Conservation (phyloP, 2,113 vertebrate genomes). For the Leptobrachium ailaonicum region DNA sequence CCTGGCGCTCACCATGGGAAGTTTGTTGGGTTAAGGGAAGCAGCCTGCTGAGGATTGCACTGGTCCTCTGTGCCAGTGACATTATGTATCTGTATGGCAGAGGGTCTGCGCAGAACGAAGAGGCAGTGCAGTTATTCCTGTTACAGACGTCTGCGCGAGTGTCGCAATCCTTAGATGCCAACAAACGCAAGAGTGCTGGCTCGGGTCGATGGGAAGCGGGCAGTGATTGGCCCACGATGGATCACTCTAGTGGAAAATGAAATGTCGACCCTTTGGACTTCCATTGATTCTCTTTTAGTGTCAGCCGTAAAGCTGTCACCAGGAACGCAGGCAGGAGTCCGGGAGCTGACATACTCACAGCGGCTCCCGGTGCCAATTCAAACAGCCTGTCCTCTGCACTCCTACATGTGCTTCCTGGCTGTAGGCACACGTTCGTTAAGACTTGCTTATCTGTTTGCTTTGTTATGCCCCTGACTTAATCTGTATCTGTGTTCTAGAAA, state of each 20-base stretch:
- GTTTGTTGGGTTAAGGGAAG: neutral
- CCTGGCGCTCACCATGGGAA: no score
- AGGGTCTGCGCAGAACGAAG: neutral
- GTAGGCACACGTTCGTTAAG: no score
- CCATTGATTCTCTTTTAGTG: constrained; percentile 78
- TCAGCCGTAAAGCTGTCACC: constrained; percentile 74
- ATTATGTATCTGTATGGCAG: neutral
- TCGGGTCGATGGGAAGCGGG: constrained; percentile 72
- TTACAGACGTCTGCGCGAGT: neutral
- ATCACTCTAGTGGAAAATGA: constrained; percentile 83
- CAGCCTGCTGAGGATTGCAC: neutral
- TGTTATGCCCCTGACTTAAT: no score
- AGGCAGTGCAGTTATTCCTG: neutral
- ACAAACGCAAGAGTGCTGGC: constrained; percentile 19
- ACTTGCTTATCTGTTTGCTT: no score
- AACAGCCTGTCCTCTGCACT: constrained; percentile 43
- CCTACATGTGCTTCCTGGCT: no score
- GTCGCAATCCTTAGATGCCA: neutral
- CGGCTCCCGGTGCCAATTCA: constrained; percentile 44
- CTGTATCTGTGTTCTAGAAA: no score
- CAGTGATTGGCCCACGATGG: constrained; percentile 74
- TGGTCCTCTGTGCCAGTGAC: neutral
- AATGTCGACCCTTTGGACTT: constrained; percentile 74
- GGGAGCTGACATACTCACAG: constrained; percentile 62
- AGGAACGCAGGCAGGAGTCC: constrained; percentile 66